phyloP scores from a whole-genome alignment of 2,797 vertebrate species.

The Otolemur crassicaudatus region DNA sequence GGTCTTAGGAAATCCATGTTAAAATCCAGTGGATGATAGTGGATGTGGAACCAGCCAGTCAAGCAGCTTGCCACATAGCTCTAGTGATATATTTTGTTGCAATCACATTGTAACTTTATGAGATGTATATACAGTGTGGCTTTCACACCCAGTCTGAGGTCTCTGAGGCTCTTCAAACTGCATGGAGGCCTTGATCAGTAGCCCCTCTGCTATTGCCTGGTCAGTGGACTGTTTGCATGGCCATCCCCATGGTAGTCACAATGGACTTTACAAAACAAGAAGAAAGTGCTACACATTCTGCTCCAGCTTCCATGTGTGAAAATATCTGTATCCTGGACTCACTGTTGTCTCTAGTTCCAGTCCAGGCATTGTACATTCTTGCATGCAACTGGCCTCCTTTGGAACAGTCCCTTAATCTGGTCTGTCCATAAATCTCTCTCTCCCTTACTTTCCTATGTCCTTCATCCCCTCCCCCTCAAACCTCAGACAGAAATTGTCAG shows the following conservation, averaged over 20 bases:
- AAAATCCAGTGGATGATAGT: constrained; percentile 11
- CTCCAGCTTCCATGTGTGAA: background rate
- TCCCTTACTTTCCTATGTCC: background rate
- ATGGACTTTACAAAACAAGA: background rate
- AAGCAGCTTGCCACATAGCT: background rate
- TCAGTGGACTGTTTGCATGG: background rate
- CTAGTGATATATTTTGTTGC: background rate
- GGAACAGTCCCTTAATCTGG: background rate
- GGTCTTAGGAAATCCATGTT: constrained; percentile 6
- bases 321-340: background rate
- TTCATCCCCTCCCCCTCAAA: background rate
- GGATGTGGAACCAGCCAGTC: background rate
- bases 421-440: background rate
- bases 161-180: background rate
- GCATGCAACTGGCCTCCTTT: background rate
- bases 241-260: background rate
- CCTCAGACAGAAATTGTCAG: background rate
- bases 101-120: constrained; percentile 33
- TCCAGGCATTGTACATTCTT: background rate
- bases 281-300: background rate
- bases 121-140: background rate
- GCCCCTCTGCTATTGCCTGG: background rate
- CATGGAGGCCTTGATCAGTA: background rate
- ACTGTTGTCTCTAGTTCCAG: background rate
- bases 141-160: background rate